Evolutionary conservation across 2,888 invertebrate genomes (phyloP), one percentile per base, ranked within the genome.

Genomic region (Thysanoteuthis rhombus): DNA sequence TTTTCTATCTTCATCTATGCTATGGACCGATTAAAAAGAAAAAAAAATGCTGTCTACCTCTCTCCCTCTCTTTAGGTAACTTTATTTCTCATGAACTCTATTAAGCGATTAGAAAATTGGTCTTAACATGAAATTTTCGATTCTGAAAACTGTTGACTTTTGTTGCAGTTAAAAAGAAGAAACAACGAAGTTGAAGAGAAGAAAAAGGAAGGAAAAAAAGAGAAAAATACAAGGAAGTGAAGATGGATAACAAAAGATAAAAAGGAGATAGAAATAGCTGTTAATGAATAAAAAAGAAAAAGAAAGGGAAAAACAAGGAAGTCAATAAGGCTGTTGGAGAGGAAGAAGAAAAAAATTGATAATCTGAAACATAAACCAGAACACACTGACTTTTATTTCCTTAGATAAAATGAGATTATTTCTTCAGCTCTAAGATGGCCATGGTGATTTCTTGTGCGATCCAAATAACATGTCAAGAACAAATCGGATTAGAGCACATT

Each of bases 291-390:
- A 28, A 58, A 28, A 58, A 5, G 5, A 58, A n/a, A n/a, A 36
- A 75, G n/a, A n/a, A 75, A n/a, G 4, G 4, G 5, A 52, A 52
- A 52, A 25, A 52, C 25, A 52, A 52, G 0, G 52, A 52, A 25
- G n/a, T n/a, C n/a, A n/a, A 25, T 22, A 52, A 22, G 25, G 16
- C 1, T 45, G 19, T 12, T 45, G 19, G 1, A 22, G 25, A 25
- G 5, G 25, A 52, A 52, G 52, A 52, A 52, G 52, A 45, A 52
- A 32, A 91, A 42, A 42, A 94, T 93, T 58, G 93, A 93, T 93
- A 58, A 58, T 38, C 40, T 75, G 12, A 92, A 39, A 90, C 91
- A 39, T 32, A 45, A 47, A 45, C 36, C 47, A 42, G 75, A 75
- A n/a, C 10, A n/a, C 75, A 75, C n/a, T 19, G 12, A 75, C n/a